phyloP scores from a whole-genome alignment of 2,113 vertebrate species.

The Maylandia zebra region DNA sequence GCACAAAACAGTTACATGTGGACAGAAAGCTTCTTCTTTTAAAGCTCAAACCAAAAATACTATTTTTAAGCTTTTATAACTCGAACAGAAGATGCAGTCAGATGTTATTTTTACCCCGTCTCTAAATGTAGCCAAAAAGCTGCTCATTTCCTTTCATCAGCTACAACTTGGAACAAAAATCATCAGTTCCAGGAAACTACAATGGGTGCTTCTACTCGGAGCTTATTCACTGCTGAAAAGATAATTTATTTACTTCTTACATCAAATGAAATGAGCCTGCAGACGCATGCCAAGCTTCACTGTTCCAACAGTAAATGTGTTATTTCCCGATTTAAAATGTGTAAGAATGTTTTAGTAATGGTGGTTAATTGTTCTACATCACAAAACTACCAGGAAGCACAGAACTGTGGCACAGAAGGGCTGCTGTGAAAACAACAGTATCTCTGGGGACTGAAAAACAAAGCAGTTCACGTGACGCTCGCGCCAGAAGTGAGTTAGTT shows the following conservation, averaged over 20 bases:
- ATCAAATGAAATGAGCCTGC: background rate
- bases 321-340: background rate
- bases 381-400: background rate
- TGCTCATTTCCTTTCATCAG: background rate
- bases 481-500: background rate
- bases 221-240: background rate
- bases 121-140: background rate
- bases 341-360: background rate
- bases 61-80: background rate
- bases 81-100: background rate
- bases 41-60: background rate
- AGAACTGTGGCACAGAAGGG: background rate
- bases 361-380: background rate
- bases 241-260: background rate
- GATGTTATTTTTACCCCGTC: background rate
- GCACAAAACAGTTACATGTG: background rate
- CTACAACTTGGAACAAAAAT: background rate
- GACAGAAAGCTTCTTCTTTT: background rate
- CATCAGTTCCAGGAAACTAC: background rate
- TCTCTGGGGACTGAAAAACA: background rate
- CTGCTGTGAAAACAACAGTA: background rate
- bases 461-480: background rate
- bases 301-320: background rate
- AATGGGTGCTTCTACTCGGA: background rate
- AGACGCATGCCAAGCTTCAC: background rate